Evolutionary conservation across 35 echinoderm and acorn worm genomes (phyloP).

Genomic region (Apostichopus parvimensis): DNA sequence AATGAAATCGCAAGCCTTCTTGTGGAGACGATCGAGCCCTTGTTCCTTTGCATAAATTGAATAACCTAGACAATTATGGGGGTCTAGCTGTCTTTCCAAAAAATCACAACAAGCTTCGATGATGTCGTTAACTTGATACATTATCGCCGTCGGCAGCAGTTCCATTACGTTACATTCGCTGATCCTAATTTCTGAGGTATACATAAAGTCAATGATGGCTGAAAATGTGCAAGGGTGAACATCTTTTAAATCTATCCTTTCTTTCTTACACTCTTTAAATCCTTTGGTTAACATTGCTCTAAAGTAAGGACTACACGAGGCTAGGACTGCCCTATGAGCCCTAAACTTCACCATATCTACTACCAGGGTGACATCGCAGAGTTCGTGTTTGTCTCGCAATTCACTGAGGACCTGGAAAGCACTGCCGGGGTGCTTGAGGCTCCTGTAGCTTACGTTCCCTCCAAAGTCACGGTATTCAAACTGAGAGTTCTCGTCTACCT

Average conservation of each 20-base stretch:
- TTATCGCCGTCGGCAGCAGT: constrained; percentile 86
- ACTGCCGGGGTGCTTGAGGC: constrained; percentile 64
- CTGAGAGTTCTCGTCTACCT: background rate
- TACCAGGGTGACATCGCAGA: constrained; percentile 85
- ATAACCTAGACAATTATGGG: constrained; percentile 91
- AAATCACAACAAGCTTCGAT: constrained; percentile 87
- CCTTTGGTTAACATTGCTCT: constrained; percentile 95
- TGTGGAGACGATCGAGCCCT: constrained; percentile 62
- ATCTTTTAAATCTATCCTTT: constrained; percentile 84
- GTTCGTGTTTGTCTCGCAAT: constrained; percentile 67
- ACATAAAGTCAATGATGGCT: constrained; percentile 89
- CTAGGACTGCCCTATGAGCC: constrained; percentile 86
- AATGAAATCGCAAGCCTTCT: constrained; percentile 72
- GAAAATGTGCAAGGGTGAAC: constrained; percentile 91
- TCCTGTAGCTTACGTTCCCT: constrained; percentile 74
- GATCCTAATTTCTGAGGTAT: constrained; percentile 84
- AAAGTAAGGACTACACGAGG: constrained; percentile 93
- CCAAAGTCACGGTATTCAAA: constrained; percentile 52
- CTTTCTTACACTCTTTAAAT: constrained; percentile 84
- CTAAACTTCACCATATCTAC: constrained; percentile 86
- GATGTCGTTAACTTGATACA: constrained; percentile 88
- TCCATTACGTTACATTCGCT: constrained; percentile 83
- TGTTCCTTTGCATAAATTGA: constrained; percentile 85
- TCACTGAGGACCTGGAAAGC: constrained; percentile 87
- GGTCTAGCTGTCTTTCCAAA: constrained; percentile 87